Conservation (phyloP, 2,888 invertebrate species). For the Cyrtodaria siliqua region DNA sequence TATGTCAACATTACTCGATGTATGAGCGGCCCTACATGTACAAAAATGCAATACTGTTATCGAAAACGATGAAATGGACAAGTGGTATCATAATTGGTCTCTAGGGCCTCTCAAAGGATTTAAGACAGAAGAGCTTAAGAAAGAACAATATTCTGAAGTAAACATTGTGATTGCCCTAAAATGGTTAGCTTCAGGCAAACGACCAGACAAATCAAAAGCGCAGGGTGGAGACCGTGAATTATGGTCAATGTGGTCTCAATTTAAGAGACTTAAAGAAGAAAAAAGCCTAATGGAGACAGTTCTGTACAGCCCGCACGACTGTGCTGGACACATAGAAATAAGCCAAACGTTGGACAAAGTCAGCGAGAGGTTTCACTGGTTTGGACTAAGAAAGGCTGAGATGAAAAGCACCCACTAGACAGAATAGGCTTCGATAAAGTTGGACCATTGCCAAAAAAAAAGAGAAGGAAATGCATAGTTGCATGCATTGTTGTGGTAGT, state of each 20-base stretch:
- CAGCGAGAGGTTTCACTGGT: conserved; percentile 9
- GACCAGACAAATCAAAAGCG: not conserved
- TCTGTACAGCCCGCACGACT: not conserved
- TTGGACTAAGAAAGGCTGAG: conserved; percentile 7
- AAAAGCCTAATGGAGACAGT: not conserved
- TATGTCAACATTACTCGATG: too few species aligned
- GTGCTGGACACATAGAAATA: conserved; percentile 13
- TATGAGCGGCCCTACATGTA: too few species aligned
- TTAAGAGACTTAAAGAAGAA: not conserved
- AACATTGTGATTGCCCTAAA: not conserved
- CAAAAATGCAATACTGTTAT: too few species aligned
- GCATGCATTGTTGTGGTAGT: conserved; percentile 6
- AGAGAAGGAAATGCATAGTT: not conserved
- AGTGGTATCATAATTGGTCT: not conserved
- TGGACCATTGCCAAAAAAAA: conserved; percentile 13
- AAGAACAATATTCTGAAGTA: not conserved
- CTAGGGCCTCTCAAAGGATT: conserved; percentile 13
- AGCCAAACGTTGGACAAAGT: conserved; percentile 5
- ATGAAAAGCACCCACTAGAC: conserved; percentile 12
- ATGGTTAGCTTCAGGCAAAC: not conserved
- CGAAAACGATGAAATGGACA: not conserved
- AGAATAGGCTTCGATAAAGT: conserved; percentile 19
- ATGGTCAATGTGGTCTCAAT: conserved; percentile 17
- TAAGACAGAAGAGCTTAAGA: not conserved
- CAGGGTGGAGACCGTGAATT: conserved; percentile 8